A percentile compares a stretch with the other conserved stretches of the same genome.
Conservation (phyloP, 2,797 vertebrate genomes). For the Danio aesculapii region DNA sequence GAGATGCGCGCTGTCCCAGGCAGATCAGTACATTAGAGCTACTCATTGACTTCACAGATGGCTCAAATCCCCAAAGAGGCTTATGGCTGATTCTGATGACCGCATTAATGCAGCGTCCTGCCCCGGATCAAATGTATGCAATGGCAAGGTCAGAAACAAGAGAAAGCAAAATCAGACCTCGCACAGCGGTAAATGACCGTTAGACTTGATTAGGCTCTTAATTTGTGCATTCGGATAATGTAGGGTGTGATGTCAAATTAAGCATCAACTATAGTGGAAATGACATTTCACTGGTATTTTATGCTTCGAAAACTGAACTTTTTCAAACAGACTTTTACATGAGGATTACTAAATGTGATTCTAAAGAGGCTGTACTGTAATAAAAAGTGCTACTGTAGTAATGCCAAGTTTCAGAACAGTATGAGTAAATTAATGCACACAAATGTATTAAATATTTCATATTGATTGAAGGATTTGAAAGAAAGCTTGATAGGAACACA, state of each 20-base stretch:
- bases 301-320: neutral
- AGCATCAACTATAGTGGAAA: neutral
- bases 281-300: neutral
- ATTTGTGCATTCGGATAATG: neutral
- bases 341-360: no score
- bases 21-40: constrained; percentile 37
- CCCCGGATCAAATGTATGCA: constrained; percentile 57
- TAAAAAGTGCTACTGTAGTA: no score
- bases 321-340: no score
- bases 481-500: neutral
- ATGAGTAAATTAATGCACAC: neutral
- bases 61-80: constrained; percentile 64
- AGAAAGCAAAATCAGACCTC: constrained; percentile 1
- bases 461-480: neutral
- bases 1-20: constrained; percentile 22
- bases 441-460: neutral
- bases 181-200: neutral
- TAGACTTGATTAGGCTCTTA: neutral
- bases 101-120: constrained; percentile 50
- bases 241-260: neutral
- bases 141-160: constrained; percentile 14
- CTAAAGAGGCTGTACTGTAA: no score
- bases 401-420: no score
- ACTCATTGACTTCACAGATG: constrained; percentile 63
- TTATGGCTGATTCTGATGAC: constrained; percentile 60